Base-by-base conservation (phyloP, 2,797 vertebrate species). In the Hoplostethus atlanticus region DNA sequence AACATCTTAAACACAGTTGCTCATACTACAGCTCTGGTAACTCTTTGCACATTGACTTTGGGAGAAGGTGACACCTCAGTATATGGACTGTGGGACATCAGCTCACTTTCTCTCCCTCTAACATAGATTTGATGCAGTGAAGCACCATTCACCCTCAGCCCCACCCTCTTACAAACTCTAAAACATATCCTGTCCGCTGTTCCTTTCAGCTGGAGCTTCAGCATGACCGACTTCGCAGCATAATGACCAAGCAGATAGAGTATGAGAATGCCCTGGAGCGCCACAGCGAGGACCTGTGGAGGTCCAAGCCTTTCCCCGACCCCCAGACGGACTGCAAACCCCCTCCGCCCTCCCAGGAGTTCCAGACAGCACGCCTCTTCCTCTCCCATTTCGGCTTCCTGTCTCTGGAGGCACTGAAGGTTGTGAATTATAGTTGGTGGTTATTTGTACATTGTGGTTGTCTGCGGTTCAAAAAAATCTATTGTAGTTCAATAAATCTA, bases 311-410 rank as follows among this genome's bases (percentile, higher is more conserved):
- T 77, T 98, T 96, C 76, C 97, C 97, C 0, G 97, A 98, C 70
- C 96, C 96, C 0, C 31, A 95, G 79, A 97, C 95, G 0, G 97
- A 99, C 76, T 99, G 97, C 81, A 97, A 96, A 80, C 97, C 97
- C 13, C 97, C 96, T 0, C 83, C 95, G 0, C 95, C 97, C 2
- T 94, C 97, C 0, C 97, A 98, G 92, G 97, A 98, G 89, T 99
- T 98, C 92, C 97, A 99, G 89, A 98, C 97, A 3, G 97, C 97
- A 0, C 97, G 97, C 25, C 96, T 99, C 62, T 97, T 99, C 90
- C 96, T 99, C 69, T 99, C 97, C 0, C 97, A 98, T 80, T 97
- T 98, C 0, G 97, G 97, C 40, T 98, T 99, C 90, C 95, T 99
- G 74, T 99, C 97, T 0, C 93, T 98, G 75, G 97, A 98, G 84